These are phyloP conservation scores for Staurois parvus DNA, from an alignment of 2,797 vertebrate genomes.

Conservation along the genomic window DNA sequence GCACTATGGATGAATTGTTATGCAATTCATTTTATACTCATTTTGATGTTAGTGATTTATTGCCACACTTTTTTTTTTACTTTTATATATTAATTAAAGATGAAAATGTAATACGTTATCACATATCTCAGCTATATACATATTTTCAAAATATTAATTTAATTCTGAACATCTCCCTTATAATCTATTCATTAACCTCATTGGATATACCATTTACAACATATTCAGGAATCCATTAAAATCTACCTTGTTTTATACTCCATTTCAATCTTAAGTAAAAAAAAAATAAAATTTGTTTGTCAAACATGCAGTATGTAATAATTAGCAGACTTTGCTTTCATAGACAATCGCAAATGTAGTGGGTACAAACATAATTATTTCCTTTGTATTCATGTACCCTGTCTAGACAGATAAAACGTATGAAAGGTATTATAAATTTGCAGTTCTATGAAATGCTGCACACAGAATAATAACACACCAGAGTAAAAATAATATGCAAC, in stretches of 20 bases:
- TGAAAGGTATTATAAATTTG: not conserved
- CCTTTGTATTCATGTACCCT: not conserved
- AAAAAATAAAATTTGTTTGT: conserved; percentile 12
- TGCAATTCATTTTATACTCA: no score
- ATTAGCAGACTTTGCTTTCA: conserved; percentile 32
- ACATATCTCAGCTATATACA: not conserved
- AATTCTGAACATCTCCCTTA: not conserved
- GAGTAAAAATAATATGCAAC: not conserved
- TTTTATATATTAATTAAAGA: no score
- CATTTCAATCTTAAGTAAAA: conserved; percentile 4
- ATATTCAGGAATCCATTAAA: not conserved
- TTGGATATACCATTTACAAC: not conserved
- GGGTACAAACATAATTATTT: not conserved
- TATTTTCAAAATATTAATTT: not conserved
- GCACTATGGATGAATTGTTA: no score
- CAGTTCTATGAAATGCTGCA: not conserved
- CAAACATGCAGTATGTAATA: conserved; percentile 8
- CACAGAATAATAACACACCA: not conserved
- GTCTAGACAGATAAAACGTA: conserved; percentile 15
- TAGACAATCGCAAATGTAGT: not conserved
- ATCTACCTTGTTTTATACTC: not conserved
- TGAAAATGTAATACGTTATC: no score
- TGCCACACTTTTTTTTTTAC: no score
- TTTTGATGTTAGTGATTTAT: no score
- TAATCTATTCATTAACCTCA: not conserved